phyloP scores from a whole-genome alignment of 2,888 invertebrate species.

The Neelides folsomi region DNA sequence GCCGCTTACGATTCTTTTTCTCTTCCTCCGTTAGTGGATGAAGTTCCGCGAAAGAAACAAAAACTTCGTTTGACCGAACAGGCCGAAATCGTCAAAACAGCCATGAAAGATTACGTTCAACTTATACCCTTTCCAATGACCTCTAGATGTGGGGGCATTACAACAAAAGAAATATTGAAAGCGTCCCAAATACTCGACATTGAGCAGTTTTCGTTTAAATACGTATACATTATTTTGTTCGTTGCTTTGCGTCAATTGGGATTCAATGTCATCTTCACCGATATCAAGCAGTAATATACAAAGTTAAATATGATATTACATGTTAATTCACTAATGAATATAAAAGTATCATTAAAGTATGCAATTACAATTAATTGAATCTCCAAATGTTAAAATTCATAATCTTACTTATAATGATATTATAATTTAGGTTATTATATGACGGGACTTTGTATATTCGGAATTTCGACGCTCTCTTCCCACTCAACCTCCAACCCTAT shows the following conservation, averaged over 20 bases:
- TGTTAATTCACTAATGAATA: too few species aligned
- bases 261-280: slow-evolving; percentile 20
- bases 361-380: too few species aligned
- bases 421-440: slow-evolving; percentile 13
- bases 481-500: too few species aligned
- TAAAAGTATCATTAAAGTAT: not conserved
- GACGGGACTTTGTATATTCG: slow-evolving; percentile 16
- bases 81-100: not conserved
- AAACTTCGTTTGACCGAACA: too few species aligned
- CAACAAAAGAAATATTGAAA: not conserved
- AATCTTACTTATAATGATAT: too few species aligned
- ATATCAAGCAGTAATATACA: slow-evolving; percentile 26
- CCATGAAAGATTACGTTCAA: not conserved
- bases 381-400: too few species aligned
- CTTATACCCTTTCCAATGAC: not conserved
- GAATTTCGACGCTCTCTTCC: slow-evolving; percentile 3
- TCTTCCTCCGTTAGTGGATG: not conserved
- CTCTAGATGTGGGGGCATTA: not conserved
- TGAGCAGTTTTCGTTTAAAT: slow-evolving; percentile 15
- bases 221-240: slow-evolving; percentile 17
- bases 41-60: not conserved
- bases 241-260: slow-evolving; percentile 24
- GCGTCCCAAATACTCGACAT: not conserved
- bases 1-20: not conserved
- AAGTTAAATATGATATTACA: too few species aligned